phyloP scores from a whole-genome alignment of 2,113 vertebrate genomes.

The Phainopepla nitens region DNA sequence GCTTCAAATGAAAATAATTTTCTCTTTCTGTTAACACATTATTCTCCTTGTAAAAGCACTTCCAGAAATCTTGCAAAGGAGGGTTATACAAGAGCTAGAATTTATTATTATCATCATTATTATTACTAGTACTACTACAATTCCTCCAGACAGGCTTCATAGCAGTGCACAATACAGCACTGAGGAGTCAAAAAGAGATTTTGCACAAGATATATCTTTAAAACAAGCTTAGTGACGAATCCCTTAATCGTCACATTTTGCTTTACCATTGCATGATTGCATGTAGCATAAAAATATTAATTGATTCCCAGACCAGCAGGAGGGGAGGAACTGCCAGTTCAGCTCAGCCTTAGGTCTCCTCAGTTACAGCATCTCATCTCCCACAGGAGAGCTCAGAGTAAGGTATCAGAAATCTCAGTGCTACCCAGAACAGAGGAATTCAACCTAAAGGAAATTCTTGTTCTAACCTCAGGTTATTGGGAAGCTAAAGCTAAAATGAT shows the following conservation, averaged over 20 bases:
- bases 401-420: background rate
- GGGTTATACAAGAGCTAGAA: background rate
- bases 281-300: background rate
- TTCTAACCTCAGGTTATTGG: background rate
- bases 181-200: background rate
- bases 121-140: background rate
- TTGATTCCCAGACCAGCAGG: conserved; percentile 2
- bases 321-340: background rate
- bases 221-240: background rate
- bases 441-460: background rate
- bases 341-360: background rate
- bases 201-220: background rate
- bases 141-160: background rate
- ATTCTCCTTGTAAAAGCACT: background rate
- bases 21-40: background rate
- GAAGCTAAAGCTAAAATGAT: background rate
- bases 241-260: background rate
- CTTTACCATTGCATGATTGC: background rate
- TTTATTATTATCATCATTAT: background rate
- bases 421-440: background rate
- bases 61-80: background rate
- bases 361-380: background rate
- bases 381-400: background rate
- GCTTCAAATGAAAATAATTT: background rate
- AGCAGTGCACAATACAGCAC: background rate